phyloP scores from a whole-genome alignment of 2,888 invertebrate genomes.

The Drosophila acutilabella region DNA sequence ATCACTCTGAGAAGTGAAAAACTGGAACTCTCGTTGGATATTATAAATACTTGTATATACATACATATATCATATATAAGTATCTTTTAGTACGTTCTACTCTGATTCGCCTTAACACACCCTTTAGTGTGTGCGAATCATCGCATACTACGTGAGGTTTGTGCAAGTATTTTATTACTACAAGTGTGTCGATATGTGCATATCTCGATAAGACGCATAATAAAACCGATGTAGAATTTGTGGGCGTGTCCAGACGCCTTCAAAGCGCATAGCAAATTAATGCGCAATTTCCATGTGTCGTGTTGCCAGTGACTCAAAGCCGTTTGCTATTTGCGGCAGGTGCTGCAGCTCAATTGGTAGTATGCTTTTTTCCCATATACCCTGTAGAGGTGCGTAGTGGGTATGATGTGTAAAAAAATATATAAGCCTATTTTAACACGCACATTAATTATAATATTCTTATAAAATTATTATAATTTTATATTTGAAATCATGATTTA shows the following conservation, averaged over 20 bases:
- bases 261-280: conserved; percentile 44
- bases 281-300: conserved; percentile 61
- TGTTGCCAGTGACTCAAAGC: conserved; percentile 52
- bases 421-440: no score
- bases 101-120: background rate
- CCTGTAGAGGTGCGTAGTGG: background rate
- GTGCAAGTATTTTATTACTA: conserved; percentile 6
- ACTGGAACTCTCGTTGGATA: conserved; percentile 4
- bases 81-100: no score
- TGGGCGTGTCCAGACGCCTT: conserved; percentile 37
- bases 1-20: conserved; percentile 1
- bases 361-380: conserved; percentile 6
- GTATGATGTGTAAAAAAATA: background rate
- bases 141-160: background rate
- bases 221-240: conserved; percentile 27
- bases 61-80: no score
- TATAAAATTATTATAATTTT: no score
- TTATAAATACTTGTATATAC: conserved; percentile 10
- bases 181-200: conserved; percentile 7
- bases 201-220: conserved; percentile 41
- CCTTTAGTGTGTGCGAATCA: background rate
- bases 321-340: conserved; percentile 27
- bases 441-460: no score
- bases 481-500: no score
- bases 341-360: conserved; percentile 35